Conservation (phyloP, 2,797 vertebrate species). For the Crax fasciolata region DNA sequence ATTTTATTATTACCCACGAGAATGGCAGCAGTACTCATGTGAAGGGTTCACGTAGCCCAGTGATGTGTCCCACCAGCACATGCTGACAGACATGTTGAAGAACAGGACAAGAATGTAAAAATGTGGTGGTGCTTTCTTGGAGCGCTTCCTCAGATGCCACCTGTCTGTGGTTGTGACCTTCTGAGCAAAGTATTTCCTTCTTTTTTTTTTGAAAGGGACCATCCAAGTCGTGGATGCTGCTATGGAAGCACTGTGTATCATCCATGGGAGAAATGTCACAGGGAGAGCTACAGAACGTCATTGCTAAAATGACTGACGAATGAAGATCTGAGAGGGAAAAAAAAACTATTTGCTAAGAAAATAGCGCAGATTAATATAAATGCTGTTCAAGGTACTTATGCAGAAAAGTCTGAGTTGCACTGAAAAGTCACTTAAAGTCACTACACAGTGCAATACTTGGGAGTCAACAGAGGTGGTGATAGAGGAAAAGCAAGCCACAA, state of each 20-base stretch:
- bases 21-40: background rate
- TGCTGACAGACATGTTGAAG: background rate
- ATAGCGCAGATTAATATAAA: background rate
- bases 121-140: accelerated
- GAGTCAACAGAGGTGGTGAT: background rate
- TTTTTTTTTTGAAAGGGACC: background rate
- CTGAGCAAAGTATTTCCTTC: background rate
- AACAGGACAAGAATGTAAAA: background rate
- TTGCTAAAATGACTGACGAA: no score
- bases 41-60: background rate
- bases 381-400: background rate
- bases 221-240: background rate
- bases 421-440: background rate
- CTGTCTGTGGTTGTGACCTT: background rate
- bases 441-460: background rate
- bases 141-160: background rate
- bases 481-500: background rate
- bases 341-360: background rate
- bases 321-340: background rate
- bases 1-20: background rate
- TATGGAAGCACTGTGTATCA: background rate
- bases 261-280: background rate
- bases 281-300: background rate
- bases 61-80: background rate
- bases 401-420: background rate